Evolutionary conservation across 2,797 vertebrate genomes (phyloP), one percentile per base, ranked within the genome.

Genomic region (Nannoperca obscura): DNA sequence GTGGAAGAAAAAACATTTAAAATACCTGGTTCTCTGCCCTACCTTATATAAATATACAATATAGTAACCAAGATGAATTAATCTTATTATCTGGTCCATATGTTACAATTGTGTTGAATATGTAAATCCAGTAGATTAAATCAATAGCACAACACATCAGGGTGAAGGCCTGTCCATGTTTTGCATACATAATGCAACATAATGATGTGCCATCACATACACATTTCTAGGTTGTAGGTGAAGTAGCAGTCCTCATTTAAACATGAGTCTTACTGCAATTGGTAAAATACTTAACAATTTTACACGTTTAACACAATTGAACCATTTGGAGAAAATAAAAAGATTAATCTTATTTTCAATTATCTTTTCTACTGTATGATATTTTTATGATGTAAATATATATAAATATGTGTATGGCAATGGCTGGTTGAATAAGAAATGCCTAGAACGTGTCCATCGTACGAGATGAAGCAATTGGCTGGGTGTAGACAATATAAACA

Each of bases 41-140:
- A 47, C 46, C 24, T 20, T 46, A 42, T 11, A 54, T 34, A 32
- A 54, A 55, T 30, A 54, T 32, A 17, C 19, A 68, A 40, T 19
- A 20, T 4, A 27, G 30, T 13, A 46, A 44, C 59, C 22, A 34
- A 44, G 34, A 66, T 49, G 7, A 47, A 64, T 74, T 4, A 1
- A 42, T 55, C 5, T 10, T 0, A 34, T 20, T 13, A 22, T 81
- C 57, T 24, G 40, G 27, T 32, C 10, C 38, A 40, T 42, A 50
- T 60, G n/a, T 6, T 63, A 27, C 11, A 36, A 17, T 40, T 7
- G 8, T 70, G 7, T 54, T 66, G 12, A 57, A 44, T 46, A 66
- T 73, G 49, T 27, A 52, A 71, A 75, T 81, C 15, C 27, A 69
- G 24, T 4, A 3, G 42, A 19, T 55, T 64, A 53, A 42, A 58